phyloP scores from a whole-genome alignment of 2,888 invertebrate genomes.

The Deilephila porcellus region DNA sequence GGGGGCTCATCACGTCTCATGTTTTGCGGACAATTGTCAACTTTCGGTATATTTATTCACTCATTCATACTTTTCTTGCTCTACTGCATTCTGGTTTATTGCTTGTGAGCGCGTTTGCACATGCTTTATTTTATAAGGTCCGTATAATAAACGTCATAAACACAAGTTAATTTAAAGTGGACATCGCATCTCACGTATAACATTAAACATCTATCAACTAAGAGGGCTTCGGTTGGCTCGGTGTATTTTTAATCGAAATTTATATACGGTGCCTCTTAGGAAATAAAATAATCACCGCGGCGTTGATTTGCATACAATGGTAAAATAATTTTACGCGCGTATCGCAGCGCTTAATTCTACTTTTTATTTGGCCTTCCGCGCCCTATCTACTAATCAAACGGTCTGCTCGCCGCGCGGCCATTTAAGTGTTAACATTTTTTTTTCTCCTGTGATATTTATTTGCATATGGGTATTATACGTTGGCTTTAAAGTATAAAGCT shows the following conservation, averaged over 20 bases:
- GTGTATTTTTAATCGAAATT: constrained; percentile 79
- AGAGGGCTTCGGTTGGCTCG: constrained; percentile 63
- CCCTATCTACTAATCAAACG: constrained; percentile 84
- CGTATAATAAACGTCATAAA: constrained; percentile 50
- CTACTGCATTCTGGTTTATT: constrained; percentile 61
- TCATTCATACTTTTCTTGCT: constrained; percentile 72
- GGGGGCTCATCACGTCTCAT: constrained; percentile 47
- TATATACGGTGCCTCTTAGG: constrained; percentile 81
- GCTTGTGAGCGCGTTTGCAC: constrained; percentile 47
- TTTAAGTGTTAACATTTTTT: constrained; percentile 80
- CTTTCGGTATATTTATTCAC: constrained; percentile 71
- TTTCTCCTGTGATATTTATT: constrained; percentile 27
- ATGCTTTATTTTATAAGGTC: constrained; percentile 45
- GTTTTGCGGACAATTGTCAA: constrained; percentile 69
- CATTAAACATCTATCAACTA: constrained; percentile 69
- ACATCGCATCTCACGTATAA: constrained; percentile 42
- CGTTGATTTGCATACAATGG: constrained; percentile 84
- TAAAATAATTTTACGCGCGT: constrained; percentile 85
- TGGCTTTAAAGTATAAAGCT: background rate
- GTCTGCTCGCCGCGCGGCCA: constrained; percentile 68
- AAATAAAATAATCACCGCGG: constrained; percentile 84
- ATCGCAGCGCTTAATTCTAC: constrained; percentile 83
- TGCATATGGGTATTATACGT: constrained; percentile 29
- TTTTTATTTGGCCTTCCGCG: constrained; percentile 82
- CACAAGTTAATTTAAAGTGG: constrained; percentile 46